Percentiles rank a stretch among this genome's conserved stretches.
Evolutionary conservation across 2,888 invertebrate species (phyloP).

Genomic region (Raillietiella orientalis): DNA sequence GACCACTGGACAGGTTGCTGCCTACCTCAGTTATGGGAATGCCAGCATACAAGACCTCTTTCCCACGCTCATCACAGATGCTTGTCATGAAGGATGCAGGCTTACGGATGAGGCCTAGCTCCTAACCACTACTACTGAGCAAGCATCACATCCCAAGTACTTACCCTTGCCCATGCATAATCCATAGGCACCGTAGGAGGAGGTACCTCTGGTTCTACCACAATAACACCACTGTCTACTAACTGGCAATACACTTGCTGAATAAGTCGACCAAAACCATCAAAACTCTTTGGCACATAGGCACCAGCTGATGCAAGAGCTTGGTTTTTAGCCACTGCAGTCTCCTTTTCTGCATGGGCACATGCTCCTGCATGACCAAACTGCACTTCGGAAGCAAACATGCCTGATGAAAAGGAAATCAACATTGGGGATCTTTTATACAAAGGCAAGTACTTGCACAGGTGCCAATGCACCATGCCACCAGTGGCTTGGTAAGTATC

Average conservation of each 20-base stretch:
- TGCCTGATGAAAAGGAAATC: constrained; percentile 17
- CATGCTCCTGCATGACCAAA: constrained; percentile 98
- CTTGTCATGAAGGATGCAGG: constrained; percentile 98
- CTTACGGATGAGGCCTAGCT: constrained; percentile 86
- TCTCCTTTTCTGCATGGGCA: constrained; percentile 73
- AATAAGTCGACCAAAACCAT: constrained; percentile 49
- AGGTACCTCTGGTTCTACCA: constrained; percentile 62
- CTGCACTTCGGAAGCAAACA: constrained; percentile 67
- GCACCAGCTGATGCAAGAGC: constrained; percentile 52
- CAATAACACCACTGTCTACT: constrained; percentile 46
- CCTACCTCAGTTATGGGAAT: constrained; percentile 31
- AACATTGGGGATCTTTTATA: constrained; percentile 1
- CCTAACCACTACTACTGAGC: constrained; percentile 18
- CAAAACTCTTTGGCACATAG: constrained; percentile 69
- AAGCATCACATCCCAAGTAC: no score
- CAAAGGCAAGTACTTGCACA: constrained; percentile 16
- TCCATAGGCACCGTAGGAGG: constrained; percentile 99
- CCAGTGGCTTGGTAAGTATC: constrained; percentile 61
- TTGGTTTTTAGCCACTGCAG: constrained; percentile 68
- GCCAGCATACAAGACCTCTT: constrained; percentile 85
- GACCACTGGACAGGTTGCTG: background rate
- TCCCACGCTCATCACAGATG: constrained; percentile 94
- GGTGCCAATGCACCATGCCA: constrained; percentile 96
- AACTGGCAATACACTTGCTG: constrained; percentile 25
- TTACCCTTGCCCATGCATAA: constrained; percentile 70